Evolutionary conservation across 2,888 invertebrate species (phyloP), one percentile per base, ranked within the genome.

Genomic region (Xestia rhomboidea): DNA sequence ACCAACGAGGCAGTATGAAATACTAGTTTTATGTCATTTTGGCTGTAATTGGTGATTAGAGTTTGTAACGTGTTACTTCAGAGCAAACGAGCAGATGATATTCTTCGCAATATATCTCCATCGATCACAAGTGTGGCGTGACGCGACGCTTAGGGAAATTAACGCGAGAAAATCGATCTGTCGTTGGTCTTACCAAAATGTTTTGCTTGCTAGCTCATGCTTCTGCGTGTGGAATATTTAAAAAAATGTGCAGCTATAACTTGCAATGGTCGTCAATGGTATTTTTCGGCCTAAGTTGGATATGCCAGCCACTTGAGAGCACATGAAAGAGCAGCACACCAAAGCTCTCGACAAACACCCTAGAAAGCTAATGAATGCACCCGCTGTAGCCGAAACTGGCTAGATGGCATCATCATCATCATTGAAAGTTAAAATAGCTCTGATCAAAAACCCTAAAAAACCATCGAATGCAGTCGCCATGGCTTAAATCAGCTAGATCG

Each of bases 81-180:
- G 34, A 63, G 63, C 13, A 38, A 34, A 24, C 24, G 38, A 15
- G n/a, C 63, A 38, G 38, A 38, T n/a, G 63, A 63, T n/a, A 63
- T 5, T 38, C n/a, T 63, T 15, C 38, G 15, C 34, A 27, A 73
- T 74, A 30, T 74, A 41, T 41, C n/a, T n/a, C 30, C 30, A 77
- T 81, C 74, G 30, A 81, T 81, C 77, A 78, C 46, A n/a, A n/a
- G 5, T 54, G 15, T 13, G 15, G 34, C 34, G 27, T 51, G 27
- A 63, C 21, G 54, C n/a, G n/a, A 27, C 38, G 51, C 62, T 51
- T 51, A 21, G 46, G 54, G n/a, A 54, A 75, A 75, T 75, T 76
- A 49, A 57, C 7, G 13, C 7, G 7, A 2, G n/a, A 49, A 76
- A 82, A 64, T 34, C 54, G 76, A 78, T 76, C 64, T 57, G 46